Conservation (phyloP, 2,113 vertebrate genomes). For the Crotalus helleri region DNA sequence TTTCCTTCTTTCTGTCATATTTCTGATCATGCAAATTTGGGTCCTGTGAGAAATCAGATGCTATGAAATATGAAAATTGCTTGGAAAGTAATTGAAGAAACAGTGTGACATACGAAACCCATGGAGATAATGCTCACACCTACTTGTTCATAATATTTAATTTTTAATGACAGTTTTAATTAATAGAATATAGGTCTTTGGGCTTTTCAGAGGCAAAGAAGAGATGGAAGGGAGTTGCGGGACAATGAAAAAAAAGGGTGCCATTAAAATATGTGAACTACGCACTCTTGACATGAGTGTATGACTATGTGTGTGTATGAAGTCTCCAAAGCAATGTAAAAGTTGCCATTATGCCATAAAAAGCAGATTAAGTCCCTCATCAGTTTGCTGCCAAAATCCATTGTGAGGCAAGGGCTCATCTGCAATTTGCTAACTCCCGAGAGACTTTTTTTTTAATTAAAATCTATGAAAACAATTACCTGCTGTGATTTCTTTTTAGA, state of each 20-base stretch:
- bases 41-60: slow-evolving; percentile 77
- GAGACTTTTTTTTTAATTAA: slow-evolving; percentile 35
- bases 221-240: slow-evolving; percentile 47
- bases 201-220: slow-evolving; percentile 62
- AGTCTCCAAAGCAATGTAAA: slow-evolving; percentile 45
- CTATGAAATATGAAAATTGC: slow-evolving; percentile 81
- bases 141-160: slow-evolving; percentile 82
- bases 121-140: slow-evolving; percentile 75
- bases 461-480: slow-evolving; percentile 45
- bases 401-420: slow-evolving; percentile 45
- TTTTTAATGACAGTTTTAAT: slow-evolving; percentile 87
- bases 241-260: slow-evolving; percentile 44
- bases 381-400: slow-evolving; percentile 30
- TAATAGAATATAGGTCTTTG: slow-evolving; percentile 71
- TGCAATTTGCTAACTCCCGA: slow-evolving; percentile 33
- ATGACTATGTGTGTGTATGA: not conserved
- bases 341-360: slow-evolving; percentile 43
- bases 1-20: slow-evolving; percentile 45
- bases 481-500: slow-evolving; percentile 32
- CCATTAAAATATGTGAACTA: slow-evolving; percentile 49
- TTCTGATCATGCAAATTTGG: slow-evolving; percentile 69
- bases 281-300: slow-evolving; percentile 26
- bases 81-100: slow-evolving; percentile 75
- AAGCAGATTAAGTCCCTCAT: slow-evolving; percentile 42
- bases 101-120: slow-evolving; percentile 73